Base-by-base conservation (phyloP, 2,888 invertebrate species). In the Plebejus anna region DNA sequence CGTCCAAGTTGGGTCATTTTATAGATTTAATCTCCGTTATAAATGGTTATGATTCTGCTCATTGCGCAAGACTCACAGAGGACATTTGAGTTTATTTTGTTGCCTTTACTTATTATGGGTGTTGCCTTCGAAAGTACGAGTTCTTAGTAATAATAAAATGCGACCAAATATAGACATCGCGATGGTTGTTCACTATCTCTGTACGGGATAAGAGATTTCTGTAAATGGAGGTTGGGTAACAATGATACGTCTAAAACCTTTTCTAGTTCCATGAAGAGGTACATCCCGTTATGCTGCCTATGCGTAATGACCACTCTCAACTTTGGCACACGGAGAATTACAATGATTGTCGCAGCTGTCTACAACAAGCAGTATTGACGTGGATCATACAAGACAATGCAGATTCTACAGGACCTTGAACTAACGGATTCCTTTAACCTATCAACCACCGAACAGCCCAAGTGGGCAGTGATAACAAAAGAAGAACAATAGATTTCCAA, bases 11-110 rank as follows among this genome's bases (percentile, higher is more conserved):
- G 9, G 55, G 73, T 51, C 13, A 73, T 55, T 28, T 73, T 28
- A 73, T 51, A 51, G 51, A 73, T 73, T 55, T 73, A 51, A 73
- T 73, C 73, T 22, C 13, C 6, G 28, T 22, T 51, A 51, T 73
- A 51, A 47, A 51, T 32, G 51, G 73, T 7, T 28, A 73, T 28
- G 51, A 55, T 51, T 73, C 13, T 73, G 42, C 11, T 28, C 6
- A 51, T 73, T 73, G 73, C 73, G 47, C 73, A 73, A 73, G 73
- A 51, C 2, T 22, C 70, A 11, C 28, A 32, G 16, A 51, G 51
- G 51, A 28, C 28, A 28, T 73, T 73, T 73, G 28, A n/a, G 73
- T 73, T 51, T 71, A 47, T 71, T 42, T 71, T 22, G 22, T 73
- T 28, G 28, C 47, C 51, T 28, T 72, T 72, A 22, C 73, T 73